Percentiles rank a stretch among this genome's conserved stretches.
Conservation (phyloP, 2,888 invertebrate species). For the Cosmia trapezina region DNA sequence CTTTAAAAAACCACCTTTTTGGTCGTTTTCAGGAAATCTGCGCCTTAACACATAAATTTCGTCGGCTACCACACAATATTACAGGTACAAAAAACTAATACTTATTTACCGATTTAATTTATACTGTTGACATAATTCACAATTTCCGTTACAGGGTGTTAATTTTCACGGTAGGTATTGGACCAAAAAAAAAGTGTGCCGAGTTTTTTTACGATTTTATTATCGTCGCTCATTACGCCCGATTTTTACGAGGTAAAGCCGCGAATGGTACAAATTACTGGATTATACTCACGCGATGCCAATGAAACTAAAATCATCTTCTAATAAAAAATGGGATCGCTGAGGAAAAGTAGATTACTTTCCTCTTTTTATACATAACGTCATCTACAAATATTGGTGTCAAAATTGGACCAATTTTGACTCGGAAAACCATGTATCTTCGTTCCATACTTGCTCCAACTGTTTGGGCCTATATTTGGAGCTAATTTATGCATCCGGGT, state of each 20-base stretch:
- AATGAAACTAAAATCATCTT: background rate
- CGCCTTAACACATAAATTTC: background rate
- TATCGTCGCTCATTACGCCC: constrained; percentile 13
- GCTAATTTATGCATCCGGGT: no score
- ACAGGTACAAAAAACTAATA: background rate
- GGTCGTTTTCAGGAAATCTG: no score
- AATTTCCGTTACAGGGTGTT: constrained; percentile 52
- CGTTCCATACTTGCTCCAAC: background rate
- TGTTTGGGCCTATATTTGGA: background rate
- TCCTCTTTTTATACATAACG: background rate
- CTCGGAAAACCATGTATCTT: background rate
- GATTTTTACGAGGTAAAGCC: constrained; percentile 28
- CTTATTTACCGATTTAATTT: constrained; percentile 5
- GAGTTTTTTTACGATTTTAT: constrained; percentile 20
- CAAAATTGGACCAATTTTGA: background rate
- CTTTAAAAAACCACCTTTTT: no score
- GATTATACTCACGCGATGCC: background rate
- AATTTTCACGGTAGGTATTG: constrained; percentile 36
- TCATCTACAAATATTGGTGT: background rate
- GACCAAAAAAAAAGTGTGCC: constrained; percentile 10
- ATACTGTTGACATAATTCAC: constrained; percentile 47
- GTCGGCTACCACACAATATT: background rate
- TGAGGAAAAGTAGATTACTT: background rate
- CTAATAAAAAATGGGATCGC: constrained; percentile 12
- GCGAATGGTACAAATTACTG: constrained; percentile 25